Percentiles rank a stretch among this genome's conserved stretches.
These are phyloP conservation scores for Macrophya annulata DNA, from an alignment of 2,888 invertebrate species.

Conservation along the genomic window DNA sequence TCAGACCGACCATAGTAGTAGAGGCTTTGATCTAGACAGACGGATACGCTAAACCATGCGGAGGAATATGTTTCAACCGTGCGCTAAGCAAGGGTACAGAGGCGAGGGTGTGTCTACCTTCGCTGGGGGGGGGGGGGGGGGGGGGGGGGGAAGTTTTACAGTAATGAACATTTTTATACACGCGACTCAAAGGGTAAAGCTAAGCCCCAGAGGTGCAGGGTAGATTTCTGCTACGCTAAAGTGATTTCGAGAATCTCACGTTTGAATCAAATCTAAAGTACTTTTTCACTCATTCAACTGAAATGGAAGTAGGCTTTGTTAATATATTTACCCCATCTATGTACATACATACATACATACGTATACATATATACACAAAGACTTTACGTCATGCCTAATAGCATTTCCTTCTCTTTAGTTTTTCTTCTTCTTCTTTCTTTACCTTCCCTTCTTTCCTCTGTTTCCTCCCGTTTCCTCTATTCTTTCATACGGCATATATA, in stretches of 20 bases:
- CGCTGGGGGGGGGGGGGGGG: background rate
- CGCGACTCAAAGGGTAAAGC: constrained; percentile 56
- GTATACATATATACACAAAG: background rate
- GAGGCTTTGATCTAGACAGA: constrained; percentile 49
- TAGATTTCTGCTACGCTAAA: constrained; percentile 41
- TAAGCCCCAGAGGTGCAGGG: constrained; percentile 22
- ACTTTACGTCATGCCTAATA: constrained; percentile 15
- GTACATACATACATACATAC: background rate
- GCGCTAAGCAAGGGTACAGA: constrained; percentile 27
- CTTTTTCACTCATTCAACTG: constrained; percentile 16
- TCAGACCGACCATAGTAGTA: constrained; percentile 32
- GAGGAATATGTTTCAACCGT: constrained; percentile 52
- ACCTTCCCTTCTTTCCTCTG: background rate
- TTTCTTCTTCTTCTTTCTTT: constrained; percentile 3
- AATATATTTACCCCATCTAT: constrained; percentile 9
- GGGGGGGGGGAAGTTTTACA: constrained; percentile 39
- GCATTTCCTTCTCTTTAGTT: constrained; percentile 5
- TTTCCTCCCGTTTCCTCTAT: background rate
- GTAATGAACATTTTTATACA: constrained; percentile 57
- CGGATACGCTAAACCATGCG: constrained; percentile 46
- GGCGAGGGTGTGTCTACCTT: constrained; percentile 34
- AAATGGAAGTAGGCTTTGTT: constrained; percentile 35
- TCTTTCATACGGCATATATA: background rate
- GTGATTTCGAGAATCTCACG: constrained; percentile 37
- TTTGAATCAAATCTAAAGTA: constrained; percentile 43